Percentiles rank a stretch among this genome's conserved stretches.
phyloP scores from a whole-genome alignment of 2,113 vertebrate genomes.

The Eira barbara region DNA sequence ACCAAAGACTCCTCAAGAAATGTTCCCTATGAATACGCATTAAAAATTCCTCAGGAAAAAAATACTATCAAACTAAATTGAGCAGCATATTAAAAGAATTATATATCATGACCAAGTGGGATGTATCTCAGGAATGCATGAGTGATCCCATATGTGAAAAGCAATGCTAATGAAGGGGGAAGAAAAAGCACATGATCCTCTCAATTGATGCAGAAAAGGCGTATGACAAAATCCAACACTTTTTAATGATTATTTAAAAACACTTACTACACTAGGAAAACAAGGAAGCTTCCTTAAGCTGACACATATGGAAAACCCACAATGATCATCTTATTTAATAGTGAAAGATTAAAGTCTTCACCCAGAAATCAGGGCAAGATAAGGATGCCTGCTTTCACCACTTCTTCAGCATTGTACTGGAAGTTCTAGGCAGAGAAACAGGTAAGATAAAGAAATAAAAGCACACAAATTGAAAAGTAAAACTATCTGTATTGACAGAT shows the following conservation, averaged over 20 bases:
- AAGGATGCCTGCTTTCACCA: background rate
- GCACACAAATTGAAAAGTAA: background rate
- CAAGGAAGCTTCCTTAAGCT: background rate
- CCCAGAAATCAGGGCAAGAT: background rate
- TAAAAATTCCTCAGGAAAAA: background rate
- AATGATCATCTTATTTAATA: background rate
- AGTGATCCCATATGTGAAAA: background rate
- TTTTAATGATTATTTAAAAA: background rate
- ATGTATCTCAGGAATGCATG: background rate
- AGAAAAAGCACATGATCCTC: background rate
- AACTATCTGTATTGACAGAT: background rate
- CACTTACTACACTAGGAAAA: background rate
- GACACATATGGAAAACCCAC: background rate
- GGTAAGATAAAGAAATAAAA: background rate
- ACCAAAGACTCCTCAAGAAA: background rate
- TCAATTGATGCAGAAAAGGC: background rate
- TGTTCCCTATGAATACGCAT: background rate
- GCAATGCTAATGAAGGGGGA: background rate
- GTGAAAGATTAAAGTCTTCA: background rate
- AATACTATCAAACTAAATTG: background rate
- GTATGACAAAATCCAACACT: background rate
- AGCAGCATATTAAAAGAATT: background rate
- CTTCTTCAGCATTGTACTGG: background rate
- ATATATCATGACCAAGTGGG: background rate
- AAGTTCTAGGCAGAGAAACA: background rate